phyloP scores from a whole-genome alignment of 2,113 vertebrate genomes.

The Globicephala melas region DNA sequence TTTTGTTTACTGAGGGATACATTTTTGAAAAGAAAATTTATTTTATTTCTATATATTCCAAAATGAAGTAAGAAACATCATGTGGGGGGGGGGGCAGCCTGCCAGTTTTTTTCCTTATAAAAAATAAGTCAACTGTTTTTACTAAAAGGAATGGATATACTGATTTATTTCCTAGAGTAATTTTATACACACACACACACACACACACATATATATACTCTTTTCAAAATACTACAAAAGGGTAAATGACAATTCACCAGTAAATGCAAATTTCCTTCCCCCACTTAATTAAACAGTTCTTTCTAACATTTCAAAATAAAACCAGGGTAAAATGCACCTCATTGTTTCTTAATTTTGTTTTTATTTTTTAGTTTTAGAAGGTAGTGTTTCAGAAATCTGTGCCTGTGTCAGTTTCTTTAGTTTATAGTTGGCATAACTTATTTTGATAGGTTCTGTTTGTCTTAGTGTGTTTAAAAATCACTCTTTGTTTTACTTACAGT shows the following conservation, averaged over 20 bases:
- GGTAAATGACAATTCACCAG: background rate
- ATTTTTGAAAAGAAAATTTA: background rate
- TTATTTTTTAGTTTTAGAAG: background rate
- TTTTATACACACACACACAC: too few relatives aligned
- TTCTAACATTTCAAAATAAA: conserved; percentile 11
- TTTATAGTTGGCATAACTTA: background rate
- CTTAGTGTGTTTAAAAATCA: background rate
- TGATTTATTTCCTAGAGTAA: background rate
- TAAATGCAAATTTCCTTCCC: background rate
- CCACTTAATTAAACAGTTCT: background rate
- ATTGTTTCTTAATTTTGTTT: background rate
- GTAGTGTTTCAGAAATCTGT: background rate
- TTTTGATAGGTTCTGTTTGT: background rate
- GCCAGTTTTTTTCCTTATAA: background rate
- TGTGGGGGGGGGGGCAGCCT: background rate
- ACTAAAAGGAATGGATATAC: background rate
- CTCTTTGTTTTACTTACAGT: background rate
- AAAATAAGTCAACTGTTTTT: background rate
- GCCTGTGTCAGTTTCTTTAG: background rate
- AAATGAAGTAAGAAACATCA: background rate
- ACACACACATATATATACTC: background rate
- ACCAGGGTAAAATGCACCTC: background rate
- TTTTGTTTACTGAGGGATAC: background rate
- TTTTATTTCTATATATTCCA: background rate
- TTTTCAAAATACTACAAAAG: background rate